These are phyloP conservation scores for Schizotus pectinicornis DNA, from an alignment of 2,888 invertebrate species.

Conservation along the genomic window DNA sequence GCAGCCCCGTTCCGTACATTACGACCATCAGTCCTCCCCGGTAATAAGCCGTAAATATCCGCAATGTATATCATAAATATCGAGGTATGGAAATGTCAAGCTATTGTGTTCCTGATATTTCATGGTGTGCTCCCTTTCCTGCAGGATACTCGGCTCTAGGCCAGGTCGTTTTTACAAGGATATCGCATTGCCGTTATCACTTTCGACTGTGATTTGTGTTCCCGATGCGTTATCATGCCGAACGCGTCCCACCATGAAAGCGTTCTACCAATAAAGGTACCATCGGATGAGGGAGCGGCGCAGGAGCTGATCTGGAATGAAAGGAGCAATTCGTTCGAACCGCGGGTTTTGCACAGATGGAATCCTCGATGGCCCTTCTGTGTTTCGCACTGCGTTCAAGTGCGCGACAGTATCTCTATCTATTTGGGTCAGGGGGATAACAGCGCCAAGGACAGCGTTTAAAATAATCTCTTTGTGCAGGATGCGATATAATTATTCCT, in stretches of 20 bases:
- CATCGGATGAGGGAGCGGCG: not conserved
- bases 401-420: not conserved
- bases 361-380: constrained; percentile 14
- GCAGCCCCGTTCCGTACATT: too few species aligned
- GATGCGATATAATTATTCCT: too few species aligned
- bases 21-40: too few species aligned
- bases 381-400: constrained; percentile 11
- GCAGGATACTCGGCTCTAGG: constrained; percentile 1
- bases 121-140: constrained; percentile 20
- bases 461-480: too few species aligned
- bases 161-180: too few species aligned
- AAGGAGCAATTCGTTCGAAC: constrained; percentile 17
- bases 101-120: constrained; percentile 18
- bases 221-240: not conserved
- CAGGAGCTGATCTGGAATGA: constrained; percentile 9
- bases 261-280: not conserved
- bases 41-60: constrained; percentile 15
- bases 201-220: constrained; percentile 17
- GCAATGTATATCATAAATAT: constrained; percentile 20
- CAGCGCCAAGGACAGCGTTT: too few species aligned
- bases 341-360: constrained; percentile 12
- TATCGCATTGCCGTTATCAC: constrained; percentile 14
- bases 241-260: not conserved
- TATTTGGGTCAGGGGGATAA: too few species aligned
- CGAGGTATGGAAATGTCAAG: constrained; percentile 18